Percentiles rank a stretch among this genome's conserved stretches.
Evolutionary conservation across 2,888 invertebrate genomes (phyloP).

Genomic region (Eupithecia exiguata): DNA sequence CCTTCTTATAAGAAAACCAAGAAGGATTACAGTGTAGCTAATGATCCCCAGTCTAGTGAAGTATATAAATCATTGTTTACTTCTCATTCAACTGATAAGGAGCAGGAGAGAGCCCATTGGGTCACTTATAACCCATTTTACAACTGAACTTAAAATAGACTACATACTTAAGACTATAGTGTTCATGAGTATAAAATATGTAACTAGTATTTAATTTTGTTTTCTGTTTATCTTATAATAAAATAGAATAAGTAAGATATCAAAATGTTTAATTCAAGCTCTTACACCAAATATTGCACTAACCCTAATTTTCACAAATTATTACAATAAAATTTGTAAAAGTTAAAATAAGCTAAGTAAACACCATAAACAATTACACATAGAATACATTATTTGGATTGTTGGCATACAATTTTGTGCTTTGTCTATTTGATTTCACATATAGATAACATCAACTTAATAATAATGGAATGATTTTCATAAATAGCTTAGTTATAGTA

Average conservation of each 20-base stretch:
- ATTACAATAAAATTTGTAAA: not conserved
- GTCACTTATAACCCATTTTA: slow-evolving; percentile 98
- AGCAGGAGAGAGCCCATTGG: slow-evolving; percentile 97
- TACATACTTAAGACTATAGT: too few species aligned
- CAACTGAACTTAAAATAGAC: too few species aligned
- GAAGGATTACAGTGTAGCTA: slow-evolving; percentile 92
- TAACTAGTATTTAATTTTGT: not conserved
- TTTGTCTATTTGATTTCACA: not conserved
- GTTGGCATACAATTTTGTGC: not conserved
- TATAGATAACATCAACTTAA: not conserved
- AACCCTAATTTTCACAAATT: slow-evolving; percentile 11
- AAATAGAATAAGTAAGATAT: slow-evolving; percentile 9
- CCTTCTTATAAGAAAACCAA: slow-evolving; percentile 91
- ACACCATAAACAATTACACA: not conserved
- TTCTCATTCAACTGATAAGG: slow-evolving; percentile 92
- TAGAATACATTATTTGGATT: not conserved
- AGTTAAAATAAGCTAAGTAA: not conserved
- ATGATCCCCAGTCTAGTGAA: slow-evolving; percentile 94
- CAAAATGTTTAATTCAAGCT: slow-evolving; percentile 35
- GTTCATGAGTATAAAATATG: not conserved
- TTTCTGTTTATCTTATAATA: not conserved
- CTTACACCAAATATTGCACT: slow-evolving; percentile 59
- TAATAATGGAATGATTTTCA: not conserved
- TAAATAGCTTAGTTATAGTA: not conserved
- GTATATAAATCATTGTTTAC: slow-evolving; percentile 98